phyloP scores from a whole-genome alignment of 2,888 invertebrate species.

The Pollenia angustigena region DNA sequence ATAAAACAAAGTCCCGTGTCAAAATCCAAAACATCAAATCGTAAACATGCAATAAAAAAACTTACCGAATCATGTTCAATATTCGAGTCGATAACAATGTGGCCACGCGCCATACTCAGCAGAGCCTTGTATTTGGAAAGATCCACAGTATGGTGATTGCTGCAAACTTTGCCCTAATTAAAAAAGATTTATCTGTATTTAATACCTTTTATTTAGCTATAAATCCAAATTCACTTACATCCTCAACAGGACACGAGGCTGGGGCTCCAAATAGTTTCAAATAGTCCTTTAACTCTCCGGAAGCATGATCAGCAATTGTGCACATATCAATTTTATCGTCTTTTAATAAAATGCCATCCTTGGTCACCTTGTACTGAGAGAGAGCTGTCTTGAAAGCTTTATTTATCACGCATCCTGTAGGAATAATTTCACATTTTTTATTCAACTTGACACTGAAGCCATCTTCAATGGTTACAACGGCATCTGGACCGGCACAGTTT shows the following conservation, averaged over 20 bases:
- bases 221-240: constrained; percentile 75
- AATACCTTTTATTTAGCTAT: constrained; percentile 18
- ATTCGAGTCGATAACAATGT: constrained; percentile 81
- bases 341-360: constrained; percentile 83
- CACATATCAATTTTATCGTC: constrained; percentile 84
- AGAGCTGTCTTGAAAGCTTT: constrained; percentile 83
- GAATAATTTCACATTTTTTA: constrained; percentile 84
- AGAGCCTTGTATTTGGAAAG: constrained; percentile 84
- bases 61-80: constrained; percentile 84
- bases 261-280: constrained; percentile 81
- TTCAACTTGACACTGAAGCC: constrained; percentile 80
- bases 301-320: constrained; percentile 77
- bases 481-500: constrained; percentile 81
- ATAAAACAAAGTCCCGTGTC: not conserved
- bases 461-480: constrained; percentile 78
- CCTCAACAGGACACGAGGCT: constrained; percentile 83
- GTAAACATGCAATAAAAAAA: constrained; percentile 12
- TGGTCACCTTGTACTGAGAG: constrained; percentile 82
- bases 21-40: not conserved
- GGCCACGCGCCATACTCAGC: constrained; percentile 84
- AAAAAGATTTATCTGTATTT: not conserved
- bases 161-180: constrained; percentile 82
- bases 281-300: constrained; percentile 69
- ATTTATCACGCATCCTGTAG: constrained; percentile 83
- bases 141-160: constrained; percentile 82